Evolutionary conservation across 2,888 invertebrate genomes (phyloP).

Genomic region (Ormia ochracea): DNA sequence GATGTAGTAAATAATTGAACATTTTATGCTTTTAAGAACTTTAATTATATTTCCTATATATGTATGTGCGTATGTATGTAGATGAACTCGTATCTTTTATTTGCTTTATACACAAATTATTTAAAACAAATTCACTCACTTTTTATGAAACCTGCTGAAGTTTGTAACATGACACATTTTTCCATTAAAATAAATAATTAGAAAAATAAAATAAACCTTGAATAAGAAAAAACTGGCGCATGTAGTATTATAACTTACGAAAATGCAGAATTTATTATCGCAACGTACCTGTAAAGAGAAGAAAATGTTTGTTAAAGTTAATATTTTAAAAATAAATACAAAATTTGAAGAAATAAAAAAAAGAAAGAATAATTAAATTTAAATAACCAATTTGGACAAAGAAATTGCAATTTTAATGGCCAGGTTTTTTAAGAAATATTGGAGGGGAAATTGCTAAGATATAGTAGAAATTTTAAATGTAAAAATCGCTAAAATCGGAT

Average conservation of each 20-base stretch:
- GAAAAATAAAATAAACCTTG: not conserved
- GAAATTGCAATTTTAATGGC: too few species aligned
- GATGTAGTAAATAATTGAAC: not conserved
- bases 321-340: not conserved
- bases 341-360: not conserved
- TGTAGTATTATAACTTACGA: not conserved
- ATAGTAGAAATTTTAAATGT: too few species aligned
- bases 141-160: not conserved
- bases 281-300: conserved; percentile 18
- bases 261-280: not conserved
- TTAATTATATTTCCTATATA: not conserved
- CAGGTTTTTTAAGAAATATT: too few species aligned
- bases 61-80: too few species aligned
- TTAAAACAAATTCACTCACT: not conserved
- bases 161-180: conserved; percentile 15
- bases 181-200: not conserved
- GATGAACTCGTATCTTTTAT: too few species aligned
- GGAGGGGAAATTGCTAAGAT: too few species aligned
- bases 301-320: not conserved
- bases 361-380: too few species aligned
- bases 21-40: not conserved
- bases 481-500: too few species aligned
- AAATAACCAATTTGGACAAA: too few species aligned
- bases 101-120: not conserved
- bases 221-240: not conserved